Conservation (phyloP, 2,797 vertebrate genomes). For the Podarcis lilfordi region DNA sequence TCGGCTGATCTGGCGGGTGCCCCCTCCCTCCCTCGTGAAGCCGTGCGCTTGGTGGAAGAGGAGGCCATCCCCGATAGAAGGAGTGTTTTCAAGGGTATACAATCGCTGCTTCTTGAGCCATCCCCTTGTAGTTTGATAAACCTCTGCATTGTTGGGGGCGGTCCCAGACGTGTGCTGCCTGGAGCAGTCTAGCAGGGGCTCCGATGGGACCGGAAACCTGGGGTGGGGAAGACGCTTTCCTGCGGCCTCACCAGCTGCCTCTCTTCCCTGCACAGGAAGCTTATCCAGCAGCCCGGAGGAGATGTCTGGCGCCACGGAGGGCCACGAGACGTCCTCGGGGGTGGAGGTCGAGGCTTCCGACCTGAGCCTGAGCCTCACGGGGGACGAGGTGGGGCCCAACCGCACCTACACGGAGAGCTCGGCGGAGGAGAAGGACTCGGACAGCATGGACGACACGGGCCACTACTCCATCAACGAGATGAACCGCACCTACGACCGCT, state of each 20-base stretch:
- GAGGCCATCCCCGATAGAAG: no score
- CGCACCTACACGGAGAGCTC: slow-evolving; percentile 75
- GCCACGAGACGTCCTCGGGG: slow-evolving; percentile 79
- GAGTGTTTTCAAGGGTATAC: no score
- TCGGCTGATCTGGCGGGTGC: no score
- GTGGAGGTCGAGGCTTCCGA: slow-evolving; percentile 83
- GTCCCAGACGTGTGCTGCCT: background rate
- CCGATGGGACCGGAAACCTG: no score
- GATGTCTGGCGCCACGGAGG: slow-evolving; percentile 79
- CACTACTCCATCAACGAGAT: slow-evolving; percentile 91
- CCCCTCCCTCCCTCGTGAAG: no score
- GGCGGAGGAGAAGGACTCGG: slow-evolving; percentile 91
- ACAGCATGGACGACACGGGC: slow-evolving; percentile 95
- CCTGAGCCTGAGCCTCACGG: slow-evolving; percentile 80
- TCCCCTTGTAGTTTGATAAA: no score
- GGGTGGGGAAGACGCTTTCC: background rate
- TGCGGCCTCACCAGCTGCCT: accelerated
- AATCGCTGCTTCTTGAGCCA: no score
- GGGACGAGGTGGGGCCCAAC: slow-evolving; percentile 71
- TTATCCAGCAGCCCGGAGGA: slow-evolving; percentile 82
- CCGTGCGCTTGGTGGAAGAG: no score
- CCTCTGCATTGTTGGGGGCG: no score
- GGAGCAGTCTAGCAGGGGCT: background rate
- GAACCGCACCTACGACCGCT: slow-evolving; percentile 79
- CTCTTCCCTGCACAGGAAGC: slow-evolving; percentile 62